Conservation (phyloP, 2,113 vertebrate genomes). For the Equus quagga region DNA sequence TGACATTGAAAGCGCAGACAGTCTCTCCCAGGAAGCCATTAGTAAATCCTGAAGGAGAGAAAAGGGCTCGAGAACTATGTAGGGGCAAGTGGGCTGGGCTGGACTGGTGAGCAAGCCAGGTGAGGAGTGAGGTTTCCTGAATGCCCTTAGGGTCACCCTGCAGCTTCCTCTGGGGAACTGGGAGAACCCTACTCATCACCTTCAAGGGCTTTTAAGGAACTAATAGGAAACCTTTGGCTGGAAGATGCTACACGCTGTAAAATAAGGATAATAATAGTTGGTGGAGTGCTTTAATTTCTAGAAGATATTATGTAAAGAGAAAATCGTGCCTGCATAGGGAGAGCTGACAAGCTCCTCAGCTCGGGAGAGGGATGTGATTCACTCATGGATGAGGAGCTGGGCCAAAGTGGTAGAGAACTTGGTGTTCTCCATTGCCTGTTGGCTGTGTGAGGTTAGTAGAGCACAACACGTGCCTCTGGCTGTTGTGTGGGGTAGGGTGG, state of each 20-base stretch:
- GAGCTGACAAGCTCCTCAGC: background rate
- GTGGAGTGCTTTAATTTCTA: background rate
- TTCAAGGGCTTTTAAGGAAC: background rate
- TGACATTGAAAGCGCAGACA: background rate
- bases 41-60: background rate
- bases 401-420: no score
- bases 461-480: fast-evolving
- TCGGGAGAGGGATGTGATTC: background rate
- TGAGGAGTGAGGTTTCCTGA: background rate
- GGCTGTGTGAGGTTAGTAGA: background rate
- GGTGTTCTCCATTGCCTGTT: no score
- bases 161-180: background rate
- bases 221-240: background rate
- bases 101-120: background rate
- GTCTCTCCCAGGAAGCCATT: background rate
- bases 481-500: background rate
- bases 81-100: background rate
- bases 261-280: background rate
- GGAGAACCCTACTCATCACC: background rate
- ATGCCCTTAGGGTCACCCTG: background rate
- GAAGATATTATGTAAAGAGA: background rate
- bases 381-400: background rate
- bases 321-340: background rate
- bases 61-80: fast-evolving
- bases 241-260: background rate